Percentiles rank a stretch among this genome's conserved stretches.
phyloP scores from a whole-genome alignment of 2,113 vertebrate genomes.

The Asarcornis scutulata region DNA sequence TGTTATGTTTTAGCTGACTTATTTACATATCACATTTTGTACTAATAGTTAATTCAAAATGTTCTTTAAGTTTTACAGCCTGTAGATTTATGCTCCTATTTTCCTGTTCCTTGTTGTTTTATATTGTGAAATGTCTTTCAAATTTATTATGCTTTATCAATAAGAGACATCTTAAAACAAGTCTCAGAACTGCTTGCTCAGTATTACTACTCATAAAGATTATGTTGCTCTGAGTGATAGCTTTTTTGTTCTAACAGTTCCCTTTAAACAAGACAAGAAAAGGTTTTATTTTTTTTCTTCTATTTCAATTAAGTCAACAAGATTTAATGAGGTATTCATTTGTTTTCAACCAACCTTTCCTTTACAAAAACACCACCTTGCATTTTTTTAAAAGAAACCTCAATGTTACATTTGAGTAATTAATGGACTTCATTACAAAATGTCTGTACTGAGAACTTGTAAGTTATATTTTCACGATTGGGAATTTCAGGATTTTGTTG shows the following conservation, averaged over 20 bases:
- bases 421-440: background rate
- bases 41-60: background rate
- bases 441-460: background rate
- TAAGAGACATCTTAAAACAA: background rate
- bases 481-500: background rate
- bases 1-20: background rate
- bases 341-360: background rate
- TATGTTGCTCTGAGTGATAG: background rate
- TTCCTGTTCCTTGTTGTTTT: background rate
- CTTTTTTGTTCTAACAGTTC: background rate
- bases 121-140: background rate
- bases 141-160: constrained; percentile 9
- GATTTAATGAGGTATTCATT: background rate
- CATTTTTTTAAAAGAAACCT: background rate
- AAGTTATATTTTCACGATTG: background rate
- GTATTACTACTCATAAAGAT: background rate
- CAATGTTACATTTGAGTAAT: background rate
- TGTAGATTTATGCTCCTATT: background rate
- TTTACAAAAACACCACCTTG: background rate
- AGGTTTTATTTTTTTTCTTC: background rate
- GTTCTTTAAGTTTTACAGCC: background rate
- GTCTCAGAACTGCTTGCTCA: background rate
- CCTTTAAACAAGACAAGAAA: background rate
- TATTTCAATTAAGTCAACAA: background rate
- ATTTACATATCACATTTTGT: background rate